Evolutionary conservation across 2,113 vertebrate genomes (phyloP).

Genomic region (Otocyon megalotis): DNA sequence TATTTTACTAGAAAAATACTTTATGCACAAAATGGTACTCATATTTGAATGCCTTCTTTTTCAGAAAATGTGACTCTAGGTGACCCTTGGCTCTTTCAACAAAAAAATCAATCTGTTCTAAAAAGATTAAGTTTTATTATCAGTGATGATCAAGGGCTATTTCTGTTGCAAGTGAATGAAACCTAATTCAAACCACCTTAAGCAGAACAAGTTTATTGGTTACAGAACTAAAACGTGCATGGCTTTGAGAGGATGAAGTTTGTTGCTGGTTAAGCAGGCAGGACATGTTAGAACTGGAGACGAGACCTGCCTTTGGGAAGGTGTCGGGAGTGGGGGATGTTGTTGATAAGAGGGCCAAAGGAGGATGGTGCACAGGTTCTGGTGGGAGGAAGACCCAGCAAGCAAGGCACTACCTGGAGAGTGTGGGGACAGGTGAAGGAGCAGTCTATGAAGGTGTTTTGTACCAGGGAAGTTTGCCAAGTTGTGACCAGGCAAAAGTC

Average conservation of each 20-base stretch:
- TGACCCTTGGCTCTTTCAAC: not conserved
- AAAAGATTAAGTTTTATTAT: not conserved
- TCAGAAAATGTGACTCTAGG: not conserved
- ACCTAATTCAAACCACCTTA: not conserved
- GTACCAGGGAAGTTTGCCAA: not conserved
- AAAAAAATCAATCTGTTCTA: slow-evolving; percentile 22
- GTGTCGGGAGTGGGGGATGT: not conserved
- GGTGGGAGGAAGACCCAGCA: not conserved
- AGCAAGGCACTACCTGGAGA: not conserved
- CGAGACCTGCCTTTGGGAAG: not conserved
- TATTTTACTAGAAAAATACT: not conserved
- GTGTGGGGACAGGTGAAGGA: not conserved
- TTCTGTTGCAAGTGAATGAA: slow-evolving; percentile 41
- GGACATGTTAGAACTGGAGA: not conserved
- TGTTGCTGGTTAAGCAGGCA: not conserved
- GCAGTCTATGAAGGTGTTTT: not conserved
- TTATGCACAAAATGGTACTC: slow-evolving; percentile 1
- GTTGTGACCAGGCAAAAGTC: not conserved
- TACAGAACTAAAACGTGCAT: not conserved
- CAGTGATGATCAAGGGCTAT: not conserved
- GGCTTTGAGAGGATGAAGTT: not conserved
- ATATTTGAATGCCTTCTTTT: not conserved
- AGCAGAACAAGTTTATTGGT: not conserved
- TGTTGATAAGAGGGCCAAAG: not conserved
- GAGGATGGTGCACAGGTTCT: not conserved